Percentiles rank a stretch among this genome's conserved stretches.
phyloP scores from a whole-genome alignment of 2,113 vertebrate species.

The Odontophorus gujanensis region DNA sequence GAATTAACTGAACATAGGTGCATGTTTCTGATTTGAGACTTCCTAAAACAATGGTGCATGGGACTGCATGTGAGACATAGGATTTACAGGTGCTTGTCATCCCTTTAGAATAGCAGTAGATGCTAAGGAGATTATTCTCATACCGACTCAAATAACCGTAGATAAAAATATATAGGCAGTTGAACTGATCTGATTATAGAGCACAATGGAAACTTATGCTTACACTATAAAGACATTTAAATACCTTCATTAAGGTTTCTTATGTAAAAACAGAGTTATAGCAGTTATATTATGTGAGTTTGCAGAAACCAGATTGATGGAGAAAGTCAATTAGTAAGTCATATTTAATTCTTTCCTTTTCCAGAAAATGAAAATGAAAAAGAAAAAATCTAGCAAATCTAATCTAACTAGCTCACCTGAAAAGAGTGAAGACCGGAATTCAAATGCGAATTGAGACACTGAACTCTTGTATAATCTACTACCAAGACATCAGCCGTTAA shows the following conservation, averaged over 20 bases:
- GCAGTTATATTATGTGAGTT: not conserved
- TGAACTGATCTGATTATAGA: not conserved
- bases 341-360: not conserved
- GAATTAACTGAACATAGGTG: not conserved
- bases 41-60: not conserved
- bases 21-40: not conserved
- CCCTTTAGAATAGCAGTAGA: not conserved
- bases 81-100: not conserved
- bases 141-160: not conserved
- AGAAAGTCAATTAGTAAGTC: not conserved
- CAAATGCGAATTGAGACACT: not conserved
- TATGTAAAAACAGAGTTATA: not conserved
- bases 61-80: not conserved
- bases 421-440: not conserved
- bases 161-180: not conserved
- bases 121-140: not conserved
- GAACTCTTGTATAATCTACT: not conserved
- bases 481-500: not conserved
- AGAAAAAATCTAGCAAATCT: not conserved
- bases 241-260: fast-evolving
- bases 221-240: not conserved
- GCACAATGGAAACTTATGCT: not conserved
- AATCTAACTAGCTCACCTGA: not conserved
- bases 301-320: not conserved
- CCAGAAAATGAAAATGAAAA: not conserved